Evolutionary conservation across 35 echinoderm and acorn worm genomes (phyloP).

Genomic region (Heliocidaris tuberculata): DNA sequence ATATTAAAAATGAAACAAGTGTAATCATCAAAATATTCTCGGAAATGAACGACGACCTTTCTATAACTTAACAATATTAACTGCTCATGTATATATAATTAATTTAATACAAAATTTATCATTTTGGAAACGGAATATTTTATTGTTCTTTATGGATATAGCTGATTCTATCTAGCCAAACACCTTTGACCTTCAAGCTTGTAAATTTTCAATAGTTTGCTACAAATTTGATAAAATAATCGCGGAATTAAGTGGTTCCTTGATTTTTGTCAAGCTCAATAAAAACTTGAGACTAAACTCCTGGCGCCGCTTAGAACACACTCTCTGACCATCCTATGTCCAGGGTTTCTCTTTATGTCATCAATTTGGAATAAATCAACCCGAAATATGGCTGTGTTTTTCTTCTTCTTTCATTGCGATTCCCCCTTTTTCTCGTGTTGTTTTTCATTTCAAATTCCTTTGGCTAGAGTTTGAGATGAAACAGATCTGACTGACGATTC

Average conservation of each 20-base stretch:
- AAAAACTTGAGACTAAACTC: not conserved
- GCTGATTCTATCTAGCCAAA: not conserved
- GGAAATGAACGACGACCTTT: not conserved
- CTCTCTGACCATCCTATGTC: not conserved
- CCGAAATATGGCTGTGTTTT: not conserved
- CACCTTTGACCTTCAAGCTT: not conserved
- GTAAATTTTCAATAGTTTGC: not conserved
- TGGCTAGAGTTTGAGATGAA: conserved; percentile 9
- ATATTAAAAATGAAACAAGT: too few relatives aligned
- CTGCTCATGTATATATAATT: too few relatives aligned
- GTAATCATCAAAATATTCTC: too few relatives aligned
- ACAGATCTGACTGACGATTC: not conserved
- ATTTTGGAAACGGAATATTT: not conserved
- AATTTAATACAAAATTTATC: not conserved
- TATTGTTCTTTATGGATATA: not conserved
- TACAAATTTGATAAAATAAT: not conserved
- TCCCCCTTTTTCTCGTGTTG: not conserved
- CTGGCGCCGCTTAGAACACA: not conserved
- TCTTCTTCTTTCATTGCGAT: not conserved
- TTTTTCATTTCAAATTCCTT: not conserved
- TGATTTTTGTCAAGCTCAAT: not conserved
- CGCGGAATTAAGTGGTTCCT: not conserved
- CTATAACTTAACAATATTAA: not conserved
- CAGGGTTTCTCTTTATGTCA: not conserved
- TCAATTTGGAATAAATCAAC: not conserved